Percentiles rank a stretch among this genome's conserved stretches.
Conservation (phyloP, 2,888 invertebrate species). For the Spialia ferax region DNA sequence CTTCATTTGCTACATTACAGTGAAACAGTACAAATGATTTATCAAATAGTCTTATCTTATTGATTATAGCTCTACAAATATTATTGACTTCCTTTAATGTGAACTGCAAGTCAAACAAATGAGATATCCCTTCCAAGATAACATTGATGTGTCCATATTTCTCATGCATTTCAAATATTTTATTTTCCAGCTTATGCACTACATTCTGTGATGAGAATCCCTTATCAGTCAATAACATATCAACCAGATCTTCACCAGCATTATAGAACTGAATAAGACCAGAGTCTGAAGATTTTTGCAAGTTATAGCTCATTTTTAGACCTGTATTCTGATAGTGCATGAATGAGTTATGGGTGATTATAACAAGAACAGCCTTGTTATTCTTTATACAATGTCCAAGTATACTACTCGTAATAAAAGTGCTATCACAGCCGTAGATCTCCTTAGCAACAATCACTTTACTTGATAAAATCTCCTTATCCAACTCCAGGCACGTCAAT, state of each 20-base stretch:
- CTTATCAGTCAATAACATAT: constrained; percentile 56
- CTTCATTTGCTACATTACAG: constrained; percentile 86
- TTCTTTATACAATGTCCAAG: constrained; percentile 88
- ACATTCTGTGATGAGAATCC: constrained; percentile 68
- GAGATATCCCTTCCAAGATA: constrained; percentile 91
- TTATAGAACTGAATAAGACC: constrained; percentile 67
- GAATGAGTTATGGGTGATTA: constrained; percentile 90
- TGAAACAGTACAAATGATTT: constrained; percentile 81
- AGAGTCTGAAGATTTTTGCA: constrained; percentile 77
- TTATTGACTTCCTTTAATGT: constrained; percentile 79
- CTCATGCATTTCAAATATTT: constrained; percentile 65
- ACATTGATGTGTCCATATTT: constrained; percentile 80
- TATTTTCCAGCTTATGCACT: constrained; percentile 69
- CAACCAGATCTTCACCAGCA: constrained; percentile 62
- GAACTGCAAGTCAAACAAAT: constrained; percentile 89
- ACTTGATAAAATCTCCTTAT: constrained; percentile 81
- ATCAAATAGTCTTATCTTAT: constrained; percentile 61
- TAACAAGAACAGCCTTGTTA: constrained; percentile 86
- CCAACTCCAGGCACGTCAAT: constrained; percentile 88
- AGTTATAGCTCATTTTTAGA: constrained; percentile 91
- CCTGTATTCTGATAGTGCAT: constrained; percentile 92
- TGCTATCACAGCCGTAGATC: constrained; percentile 90
- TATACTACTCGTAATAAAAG: constrained; percentile 90
- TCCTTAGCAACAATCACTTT: constrained; percentile 90
- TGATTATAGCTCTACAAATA: constrained; percentile 79